These are phyloP conservation scores for Tiliacea aurago DNA, from an alignment of 2,888 invertebrate species.

Conservation along the genomic window DNA sequence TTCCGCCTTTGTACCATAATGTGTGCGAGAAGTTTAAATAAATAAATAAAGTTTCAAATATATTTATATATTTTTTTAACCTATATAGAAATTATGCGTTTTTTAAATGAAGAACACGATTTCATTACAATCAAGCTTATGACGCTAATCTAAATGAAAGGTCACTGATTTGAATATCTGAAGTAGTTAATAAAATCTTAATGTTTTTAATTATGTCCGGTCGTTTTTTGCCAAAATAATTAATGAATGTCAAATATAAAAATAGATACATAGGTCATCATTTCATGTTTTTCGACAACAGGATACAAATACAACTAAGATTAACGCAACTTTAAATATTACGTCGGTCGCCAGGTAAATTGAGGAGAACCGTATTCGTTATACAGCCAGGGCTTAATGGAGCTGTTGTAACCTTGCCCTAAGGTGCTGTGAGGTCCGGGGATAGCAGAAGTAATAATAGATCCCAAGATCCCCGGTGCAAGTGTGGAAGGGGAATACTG, in stretches of 20 bases:
- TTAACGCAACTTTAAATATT: neutral
- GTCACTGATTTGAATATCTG: slow-evolving; percentile 25
- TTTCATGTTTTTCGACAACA: neutral
- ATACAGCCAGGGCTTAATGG: neutral
- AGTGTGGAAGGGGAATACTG: no score
- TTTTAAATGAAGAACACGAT: no score
- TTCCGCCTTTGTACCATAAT: no score
- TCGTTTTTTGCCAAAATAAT: neutral
- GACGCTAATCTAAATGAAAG: neutral
- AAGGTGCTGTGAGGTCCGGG: neutral
- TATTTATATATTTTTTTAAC: no score
- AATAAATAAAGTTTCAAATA: no score
- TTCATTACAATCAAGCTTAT: no score
- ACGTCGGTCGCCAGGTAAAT: neutral
- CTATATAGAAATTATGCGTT: no score
- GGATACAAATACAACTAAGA: no score
- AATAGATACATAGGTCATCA: neutral
- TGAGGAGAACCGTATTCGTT: slow-evolving; percentile 6
- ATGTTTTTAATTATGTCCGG: neutral
- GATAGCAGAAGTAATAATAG: no score
- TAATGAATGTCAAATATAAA: neutral
- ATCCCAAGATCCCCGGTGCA: no score
- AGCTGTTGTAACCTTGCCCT: slow-evolving; percentile 17
- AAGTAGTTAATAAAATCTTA: neutral
- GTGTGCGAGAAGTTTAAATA: no score